These are phyloP conservation scores for Microvelia longipes DNA, from an alignment of 1,140 invertebrate genomes.

Conservation along the genomic window DNA sequence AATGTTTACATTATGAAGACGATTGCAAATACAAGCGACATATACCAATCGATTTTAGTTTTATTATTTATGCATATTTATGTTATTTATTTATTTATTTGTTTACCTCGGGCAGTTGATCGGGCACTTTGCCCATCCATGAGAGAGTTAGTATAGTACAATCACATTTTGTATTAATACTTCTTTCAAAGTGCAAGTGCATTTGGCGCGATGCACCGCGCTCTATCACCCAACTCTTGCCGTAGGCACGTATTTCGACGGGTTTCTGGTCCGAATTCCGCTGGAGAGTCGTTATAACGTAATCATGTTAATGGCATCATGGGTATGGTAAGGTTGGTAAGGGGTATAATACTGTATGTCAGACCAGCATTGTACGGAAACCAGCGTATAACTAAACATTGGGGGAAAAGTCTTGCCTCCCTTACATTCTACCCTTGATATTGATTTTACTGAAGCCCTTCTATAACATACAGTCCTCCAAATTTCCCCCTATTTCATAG, in stretches of 20 bases:
- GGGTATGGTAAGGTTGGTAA: too few species aligned
- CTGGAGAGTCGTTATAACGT: too few species aligned
- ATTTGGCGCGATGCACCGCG: slow-evolving; percentile 32
- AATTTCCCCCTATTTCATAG: neutral
- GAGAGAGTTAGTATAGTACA: slow-evolving; percentile 86
- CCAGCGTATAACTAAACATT: neutral
- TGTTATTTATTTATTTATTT: too few species aligned
- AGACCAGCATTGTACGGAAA: neutral
- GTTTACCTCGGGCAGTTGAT: slow-evolving; percentile 85
- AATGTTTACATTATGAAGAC: too few species aligned
- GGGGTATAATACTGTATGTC: too few species aligned
- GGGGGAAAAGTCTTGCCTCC: neutral
- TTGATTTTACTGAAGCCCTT: neutral
- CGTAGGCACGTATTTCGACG: neutral
- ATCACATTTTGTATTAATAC: slow-evolving; percentile 81
- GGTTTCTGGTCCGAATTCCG: too few species aligned
- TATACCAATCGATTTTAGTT: too few species aligned
- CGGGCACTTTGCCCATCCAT: slow-evolving; percentile 96
- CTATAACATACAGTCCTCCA: too few species aligned
- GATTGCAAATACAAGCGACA: too few species aligned
- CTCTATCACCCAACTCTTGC: neutral
- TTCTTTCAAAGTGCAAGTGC: slow-evolving; percentile 86
- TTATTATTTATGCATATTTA: too few species aligned
- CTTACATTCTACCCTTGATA: neutral
- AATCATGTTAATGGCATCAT: too few species aligned